A percentile compares a stretch with the other conserved stretches of the same genome.
These are phyloP conservation scores for Ichneumoninae sp. DNA, from an alignment of 2,888 invertebrate species.

Conservation along the genomic window DNA sequence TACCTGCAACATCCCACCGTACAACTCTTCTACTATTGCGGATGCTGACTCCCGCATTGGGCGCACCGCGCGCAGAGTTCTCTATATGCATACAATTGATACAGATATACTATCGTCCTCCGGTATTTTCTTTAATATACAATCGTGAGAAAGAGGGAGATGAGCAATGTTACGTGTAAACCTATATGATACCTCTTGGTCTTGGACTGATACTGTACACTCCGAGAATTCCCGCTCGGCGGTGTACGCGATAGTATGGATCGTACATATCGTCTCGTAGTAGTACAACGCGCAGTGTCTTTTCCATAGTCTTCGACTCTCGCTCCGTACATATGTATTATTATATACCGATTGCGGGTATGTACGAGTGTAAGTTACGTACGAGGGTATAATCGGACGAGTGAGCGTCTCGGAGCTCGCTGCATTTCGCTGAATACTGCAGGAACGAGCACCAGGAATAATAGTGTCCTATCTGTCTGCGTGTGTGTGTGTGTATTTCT, in stretches of 20 bases:
- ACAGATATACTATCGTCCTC: conserved; percentile 83
- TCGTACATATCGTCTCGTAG: conserved; percentile 43
- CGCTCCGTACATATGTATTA: conserved; percentile 29
- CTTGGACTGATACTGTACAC: conserved; percentile 6
- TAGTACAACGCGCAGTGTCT: conserved; percentile 53
- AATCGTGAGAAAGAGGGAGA: conserved; percentile 64
- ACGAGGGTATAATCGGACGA: conserved; percentile 53
- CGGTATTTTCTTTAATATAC: conserved; percentile 74
- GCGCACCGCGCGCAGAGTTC: conserved; percentile 41
- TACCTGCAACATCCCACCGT: conserved; percentile 55
- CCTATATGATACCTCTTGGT: conserved; percentile 58
- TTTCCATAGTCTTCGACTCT: conserved; percentile 44
- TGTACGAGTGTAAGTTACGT: conserved; percentile 35
- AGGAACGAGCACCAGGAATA: conserved; percentile 9
- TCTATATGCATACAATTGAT: conserved; percentile 84
- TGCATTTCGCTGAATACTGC: conserved; percentile 41
- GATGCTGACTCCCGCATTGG: conserved; percentile 48
- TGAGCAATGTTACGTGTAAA: conserved; percentile 70
- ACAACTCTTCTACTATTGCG: conserved; percentile 55
- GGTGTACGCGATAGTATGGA: conserved; percentile 50
- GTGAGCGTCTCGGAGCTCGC: conserved; percentile 28
- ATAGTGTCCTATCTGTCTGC: conserved; percentile 24
- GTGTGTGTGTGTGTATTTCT: conserved; percentile 30
- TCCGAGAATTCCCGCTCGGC: conserved; percentile 29
- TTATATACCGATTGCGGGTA: conserved; percentile 31